Conservation (phyloP, 2,888 invertebrate genomes). For the Parnassius smintheus region DNA sequence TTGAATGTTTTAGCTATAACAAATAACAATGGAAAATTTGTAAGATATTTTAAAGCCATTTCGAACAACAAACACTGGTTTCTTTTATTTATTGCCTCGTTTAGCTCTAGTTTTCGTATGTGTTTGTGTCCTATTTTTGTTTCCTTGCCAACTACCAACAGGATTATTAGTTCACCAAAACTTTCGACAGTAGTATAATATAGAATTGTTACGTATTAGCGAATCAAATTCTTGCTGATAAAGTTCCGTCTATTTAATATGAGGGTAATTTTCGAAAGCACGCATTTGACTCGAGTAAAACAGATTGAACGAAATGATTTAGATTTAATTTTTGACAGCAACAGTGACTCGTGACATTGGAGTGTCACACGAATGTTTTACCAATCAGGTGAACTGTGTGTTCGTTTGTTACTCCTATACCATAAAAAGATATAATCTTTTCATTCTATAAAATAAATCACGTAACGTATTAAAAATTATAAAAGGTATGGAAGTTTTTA, state of each 20-base stretch:
- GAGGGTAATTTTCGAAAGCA: conserved; percentile 30
- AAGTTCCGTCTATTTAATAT: conserved; percentile 10
- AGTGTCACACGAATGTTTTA: conserved; percentile 5
- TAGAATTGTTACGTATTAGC: neutral
- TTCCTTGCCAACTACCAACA: conserved; percentile 8
- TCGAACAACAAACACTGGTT: conserved; percentile 10
- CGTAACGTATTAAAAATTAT: too few relatives aligned
- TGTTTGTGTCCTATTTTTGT: conserved; percentile 15
- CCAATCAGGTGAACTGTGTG: too few relatives aligned
- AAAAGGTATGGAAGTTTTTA: too few relatives aligned
- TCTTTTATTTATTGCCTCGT: conserved; percentile 15
- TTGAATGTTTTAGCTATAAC: too few relatives aligned
- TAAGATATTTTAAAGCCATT: neutral
- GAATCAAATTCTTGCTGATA: conserved; percentile 11
- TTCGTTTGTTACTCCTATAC: too few relatives aligned
- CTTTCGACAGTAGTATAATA: neutral
- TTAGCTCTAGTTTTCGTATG: conserved; percentile 11
- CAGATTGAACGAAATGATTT: conserved; percentile 40
- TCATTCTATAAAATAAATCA: too few relatives aligned
- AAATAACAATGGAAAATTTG: too few relatives aligned
- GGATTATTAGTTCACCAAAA: conserved; percentile 8
- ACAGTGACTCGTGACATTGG: conserved; percentile 32
- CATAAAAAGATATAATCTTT: too few relatives aligned
- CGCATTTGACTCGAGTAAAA: conserved; percentile 41
- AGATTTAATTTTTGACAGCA: conserved; percentile 33